Conservation (phyloP, 2,888 invertebrate genomes). For the Macrophya annulata region DNA sequence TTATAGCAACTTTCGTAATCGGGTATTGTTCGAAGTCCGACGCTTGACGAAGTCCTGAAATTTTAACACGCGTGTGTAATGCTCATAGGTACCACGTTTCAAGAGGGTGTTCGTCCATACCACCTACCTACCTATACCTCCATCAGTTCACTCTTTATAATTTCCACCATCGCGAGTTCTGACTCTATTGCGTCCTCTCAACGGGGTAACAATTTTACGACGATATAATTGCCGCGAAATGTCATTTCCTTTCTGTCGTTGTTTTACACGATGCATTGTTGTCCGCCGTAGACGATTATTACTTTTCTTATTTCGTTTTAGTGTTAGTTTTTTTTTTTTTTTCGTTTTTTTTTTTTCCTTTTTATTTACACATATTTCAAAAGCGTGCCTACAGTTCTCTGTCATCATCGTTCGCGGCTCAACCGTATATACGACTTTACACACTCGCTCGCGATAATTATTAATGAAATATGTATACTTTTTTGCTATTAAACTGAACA, state of each 20-base stretch:
- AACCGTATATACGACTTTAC: background rate
- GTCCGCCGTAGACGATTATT: constrained; percentile 39
- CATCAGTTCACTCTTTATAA: background rate
- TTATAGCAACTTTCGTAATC: constrained; percentile 70
- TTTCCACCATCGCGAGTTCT: constrained; percentile 18
- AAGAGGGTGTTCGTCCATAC: background rate
- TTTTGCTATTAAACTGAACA: background rate
- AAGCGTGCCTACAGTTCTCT: background rate
- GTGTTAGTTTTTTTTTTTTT: background rate
- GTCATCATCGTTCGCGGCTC: background rate
- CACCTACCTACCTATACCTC: background rate
- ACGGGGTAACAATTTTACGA: constrained; percentile 69
- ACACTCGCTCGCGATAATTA: background rate
- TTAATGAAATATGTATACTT: constrained; percentile 11
- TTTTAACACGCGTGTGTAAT: background rate
- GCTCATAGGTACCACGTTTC: background rate
- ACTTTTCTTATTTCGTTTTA: constrained; percentile 5
- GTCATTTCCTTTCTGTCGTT: constrained; percentile 62
- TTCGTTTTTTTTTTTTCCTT: background rate
- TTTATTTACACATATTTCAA: constrained; percentile 16
- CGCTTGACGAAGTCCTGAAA: constrained; percentile 26
- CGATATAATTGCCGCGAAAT: constrained; percentile 68
- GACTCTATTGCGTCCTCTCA: background rate
- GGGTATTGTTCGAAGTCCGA: constrained; percentile 53
- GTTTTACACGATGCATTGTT: constrained; percentile 38